Evolutionary conservation across 2,888 invertebrate genomes (phyloP).

Genomic region (Saturnia pavonia): DNA sequence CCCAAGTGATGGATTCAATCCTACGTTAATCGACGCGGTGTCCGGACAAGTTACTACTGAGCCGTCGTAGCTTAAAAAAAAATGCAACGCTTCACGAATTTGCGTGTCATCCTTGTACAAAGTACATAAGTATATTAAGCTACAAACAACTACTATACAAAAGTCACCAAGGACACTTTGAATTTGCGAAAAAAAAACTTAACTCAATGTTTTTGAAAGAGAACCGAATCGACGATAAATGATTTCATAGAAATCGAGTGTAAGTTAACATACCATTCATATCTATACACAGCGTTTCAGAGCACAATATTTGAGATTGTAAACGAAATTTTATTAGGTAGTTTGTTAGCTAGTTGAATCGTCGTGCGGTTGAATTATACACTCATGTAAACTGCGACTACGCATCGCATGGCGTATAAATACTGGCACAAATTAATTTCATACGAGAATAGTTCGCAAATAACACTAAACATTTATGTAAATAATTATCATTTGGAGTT

Average conservation of each 20-base stretch:
- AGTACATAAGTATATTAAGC: too few species aligned
- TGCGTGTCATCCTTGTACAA: neutral
- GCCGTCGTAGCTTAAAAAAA: too few species aligned
- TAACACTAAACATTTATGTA: neutral
- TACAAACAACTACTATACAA: neutral
- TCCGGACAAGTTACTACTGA: too few species aligned
- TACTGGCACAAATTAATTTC: neutral
- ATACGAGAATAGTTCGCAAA: neutral
- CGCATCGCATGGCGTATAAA: neutral
- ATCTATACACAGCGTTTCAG: neutral
- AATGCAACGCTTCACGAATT: neutral
- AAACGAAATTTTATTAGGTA: slow-evolving; percentile 19
- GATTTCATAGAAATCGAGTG: neutral
- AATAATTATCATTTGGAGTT: neutral
- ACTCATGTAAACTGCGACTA: slow-evolving; percentile 7
- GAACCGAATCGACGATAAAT: neutral
- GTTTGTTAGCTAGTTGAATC: slow-evolving; percentile 15
- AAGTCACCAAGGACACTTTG: neutral
- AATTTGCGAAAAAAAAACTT: neutral
- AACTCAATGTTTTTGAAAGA: neutral
- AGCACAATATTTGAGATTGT: slow-evolving; percentile 15
- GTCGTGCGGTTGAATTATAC: slow-evolving; percentile 12
- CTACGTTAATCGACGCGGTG: too few species aligned
- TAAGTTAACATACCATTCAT: slow-evolving; percentile 5
- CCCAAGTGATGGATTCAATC: too few species aligned